Conservation (phyloP, 1,140 invertebrate genomes). For the Psilanteris sp. region DNA sequence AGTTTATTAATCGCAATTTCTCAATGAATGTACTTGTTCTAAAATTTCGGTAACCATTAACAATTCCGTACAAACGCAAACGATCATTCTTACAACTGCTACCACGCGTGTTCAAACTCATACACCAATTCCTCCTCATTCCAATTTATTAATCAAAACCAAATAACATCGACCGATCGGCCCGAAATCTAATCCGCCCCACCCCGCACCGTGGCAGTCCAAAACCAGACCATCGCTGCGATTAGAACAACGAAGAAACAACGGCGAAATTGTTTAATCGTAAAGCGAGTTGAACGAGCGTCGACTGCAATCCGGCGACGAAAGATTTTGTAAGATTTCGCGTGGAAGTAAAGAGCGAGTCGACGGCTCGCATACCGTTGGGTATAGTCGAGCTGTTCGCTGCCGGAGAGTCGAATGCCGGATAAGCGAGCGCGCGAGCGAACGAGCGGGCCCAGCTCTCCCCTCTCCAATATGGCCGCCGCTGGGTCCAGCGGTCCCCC, state of each 20-base stretch:
- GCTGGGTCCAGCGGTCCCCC: slow-evolving; percentile 71
- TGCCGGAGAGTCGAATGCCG: slow-evolving; percentile 58
- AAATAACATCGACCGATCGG: no score
- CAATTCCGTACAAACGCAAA: no score
- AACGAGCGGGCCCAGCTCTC: slow-evolving; percentile 61
- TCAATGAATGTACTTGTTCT: no score
- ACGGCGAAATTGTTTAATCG: slow-evolving; percentile 4
- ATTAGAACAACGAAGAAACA: not conserved
- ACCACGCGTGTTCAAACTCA: no score
- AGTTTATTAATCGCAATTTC: no score
- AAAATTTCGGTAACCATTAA: no score
- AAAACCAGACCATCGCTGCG: no score
- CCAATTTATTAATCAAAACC: no score
- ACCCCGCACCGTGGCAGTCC: no score
- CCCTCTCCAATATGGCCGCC: slow-evolving; percentile 78
- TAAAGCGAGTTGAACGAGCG: not conserved
- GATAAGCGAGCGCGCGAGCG: slow-evolving; percentile 42
- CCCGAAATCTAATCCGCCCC: no score
- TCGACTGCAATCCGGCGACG: slow-evolving; percentile 1
- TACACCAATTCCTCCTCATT: no score
- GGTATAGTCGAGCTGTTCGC: slow-evolving; percentile 56
- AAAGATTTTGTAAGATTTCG: slow-evolving; percentile 34
- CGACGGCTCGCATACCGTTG: slow-evolving; percentile 68
- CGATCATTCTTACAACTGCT: no score
- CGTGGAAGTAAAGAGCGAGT: slow-evolving; percentile 68